A percentile compares a stretch with the other conserved stretches of the same genome.
Conservation (phyloP, 2,888 invertebrate genomes). For the Galerucella nymphaeae region DNA sequence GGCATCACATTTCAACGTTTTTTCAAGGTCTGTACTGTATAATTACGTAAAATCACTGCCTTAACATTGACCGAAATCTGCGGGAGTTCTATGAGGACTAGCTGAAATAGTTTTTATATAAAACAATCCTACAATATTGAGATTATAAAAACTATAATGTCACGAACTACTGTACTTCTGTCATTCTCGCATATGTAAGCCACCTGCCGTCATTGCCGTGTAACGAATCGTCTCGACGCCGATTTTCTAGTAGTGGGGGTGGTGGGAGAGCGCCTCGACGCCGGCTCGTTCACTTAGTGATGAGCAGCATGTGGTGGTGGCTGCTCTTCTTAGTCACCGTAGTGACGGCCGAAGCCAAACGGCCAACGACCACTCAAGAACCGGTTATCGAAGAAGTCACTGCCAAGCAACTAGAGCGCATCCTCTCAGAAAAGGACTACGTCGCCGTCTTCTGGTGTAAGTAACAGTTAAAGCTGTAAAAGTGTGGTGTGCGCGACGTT, state of each 20-base stretch:
- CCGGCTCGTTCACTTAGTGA: conserved; percentile 58
- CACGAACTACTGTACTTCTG: not conserved
- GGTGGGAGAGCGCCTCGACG: conserved; percentile 58
- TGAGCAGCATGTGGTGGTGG: conserved; percentile 65
- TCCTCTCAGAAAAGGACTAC: conserved; percentile 91
- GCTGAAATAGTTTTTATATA: too few species aligned
- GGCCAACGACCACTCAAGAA: conserved; percentile 66
- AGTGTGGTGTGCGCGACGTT: conserved; percentile 34
- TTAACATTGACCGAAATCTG: too few species aligned
- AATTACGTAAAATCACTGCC: too few species aligned
- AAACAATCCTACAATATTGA: not conserved
- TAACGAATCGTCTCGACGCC: conserved; percentile 9
- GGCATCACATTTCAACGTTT: too few species aligned
- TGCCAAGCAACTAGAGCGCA: conserved; percentile 90
- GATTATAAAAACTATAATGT: not conserved
- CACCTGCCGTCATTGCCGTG: conserved; percentile 14
- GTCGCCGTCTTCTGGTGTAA: conserved; percentile 97
- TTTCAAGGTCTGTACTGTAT: too few species aligned
- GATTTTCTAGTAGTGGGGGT: conserved; percentile 50
- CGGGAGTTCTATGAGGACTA: too few species aligned
- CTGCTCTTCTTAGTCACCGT: conserved; percentile 70
- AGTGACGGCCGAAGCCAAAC: conserved; percentile 62
- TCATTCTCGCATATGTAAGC: conserved; percentile 10
- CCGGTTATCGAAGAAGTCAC: conserved; percentile 94
- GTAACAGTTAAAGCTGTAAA: conserved; percentile 64